Base-by-base conservation (phyloP, 2,113 vertebrate species). In the Rana temporaria region DNA sequence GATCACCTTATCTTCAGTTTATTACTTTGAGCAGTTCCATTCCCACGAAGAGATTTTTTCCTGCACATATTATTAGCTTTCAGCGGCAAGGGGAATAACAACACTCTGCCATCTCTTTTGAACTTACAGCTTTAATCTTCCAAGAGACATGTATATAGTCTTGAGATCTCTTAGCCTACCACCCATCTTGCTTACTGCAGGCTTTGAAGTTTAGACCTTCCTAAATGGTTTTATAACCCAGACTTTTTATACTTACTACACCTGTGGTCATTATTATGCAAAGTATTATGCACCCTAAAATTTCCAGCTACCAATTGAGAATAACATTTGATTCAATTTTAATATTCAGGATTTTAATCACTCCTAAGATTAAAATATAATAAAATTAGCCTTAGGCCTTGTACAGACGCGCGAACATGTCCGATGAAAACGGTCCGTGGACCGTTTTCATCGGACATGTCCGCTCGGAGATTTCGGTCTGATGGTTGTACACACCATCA, bases 1-100 rank as follows among this genome's bases (percentile, higher is more conserved):
- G 62, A 74, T 82, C 70, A 74, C 80, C 70, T 66, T 75, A 56
- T 82, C 62, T 67, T 56, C 16, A 67, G 74, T 82, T 82, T 82
- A 82, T 75, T 82, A 74, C 80, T 82, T 75, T 67, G 30, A 74
- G 75, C 62, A 66, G 24, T 66, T 82, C 53, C 70, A 26, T 75
- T 82, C n/a, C 62, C 26, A 75, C 80, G 24, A 64, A 56, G 70
- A 66, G 30, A 52, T 53, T 65, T 82, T 82, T 73, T 72, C 52
- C 56, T n/a, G 67, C 53, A 30, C 62, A 48, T 66, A 74, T n/a
- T 57, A 67, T 56, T 53, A 74, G 32, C 52, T 59, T 57, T 24
- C 70, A 59, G 53, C 17, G 56, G 52, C 62, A 82, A 16, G n/a
- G 63, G 52, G 70, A 82, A 82, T 75, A 66, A 74, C 71, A 82